Evolutionary conservation across 2,888 invertebrate genomes (phyloP), one percentile per base, ranked within the genome.

Genomic region (Brachypterus glaber): DNA sequence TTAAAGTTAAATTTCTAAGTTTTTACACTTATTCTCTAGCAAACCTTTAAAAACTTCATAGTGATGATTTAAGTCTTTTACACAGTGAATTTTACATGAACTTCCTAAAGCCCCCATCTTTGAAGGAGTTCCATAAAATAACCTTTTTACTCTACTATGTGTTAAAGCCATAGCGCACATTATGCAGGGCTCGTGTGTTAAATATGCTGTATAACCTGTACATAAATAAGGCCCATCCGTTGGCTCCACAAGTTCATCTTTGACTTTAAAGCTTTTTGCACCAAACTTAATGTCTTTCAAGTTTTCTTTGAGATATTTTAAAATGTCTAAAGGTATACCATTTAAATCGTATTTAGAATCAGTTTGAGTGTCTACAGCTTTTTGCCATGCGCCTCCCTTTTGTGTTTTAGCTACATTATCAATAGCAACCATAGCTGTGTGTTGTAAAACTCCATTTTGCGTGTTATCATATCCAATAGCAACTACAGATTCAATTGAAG

Each of bases 161-260:
- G 93, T 73, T 37, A 97, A 67, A 0, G 86, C 95, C 96, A 97
- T 97, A 0, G 90, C 73, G 66, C 97, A 97, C 83, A 96, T 89
- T 1, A 87, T 60, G 65, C 97, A 97, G 0, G 96, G 95, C 60
- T 97, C 96, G 42, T 73, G 73, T 0, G 82, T 74, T 27, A 87
- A 60, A 58, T 89, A 95, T 2, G 87, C 66, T 66, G 88, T 82
- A 62, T 87, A 91, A 2, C 86, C 86, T 0, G 95, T 91, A 64
- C 90, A 90, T 32, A 91, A 66, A 61, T 91, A 91, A 0, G 85
- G 80, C 2, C 77, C 76, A 32, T 67, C 60, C n/a, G 60, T 53
- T 21, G 68, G 65, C 1, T 51, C 53, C 0, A 51, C 45, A 12
- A 54, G 37, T 39, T 65, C 62, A 17, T 48, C 50, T 48, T 68